These are phyloP conservation scores for Setophaga coronata DNA, from an alignment of 2,113 vertebrate genomes.

Conservation along the genomic window DNA sequence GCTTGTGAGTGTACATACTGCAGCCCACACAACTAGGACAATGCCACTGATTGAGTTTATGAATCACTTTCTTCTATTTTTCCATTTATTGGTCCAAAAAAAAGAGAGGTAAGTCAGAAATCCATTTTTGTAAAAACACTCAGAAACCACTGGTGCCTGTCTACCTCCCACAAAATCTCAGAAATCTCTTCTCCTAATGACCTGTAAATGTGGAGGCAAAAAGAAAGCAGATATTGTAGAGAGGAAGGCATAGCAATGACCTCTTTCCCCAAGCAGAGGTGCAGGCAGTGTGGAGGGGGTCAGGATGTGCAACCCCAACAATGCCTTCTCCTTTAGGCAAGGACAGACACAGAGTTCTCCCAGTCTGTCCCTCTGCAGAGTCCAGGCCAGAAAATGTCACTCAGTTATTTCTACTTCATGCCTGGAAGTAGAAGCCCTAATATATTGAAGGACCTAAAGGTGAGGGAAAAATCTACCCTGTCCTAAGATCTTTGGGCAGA, in stretches of 20 bases:
- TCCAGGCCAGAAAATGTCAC: background rate
- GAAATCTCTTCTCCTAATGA: background rate
- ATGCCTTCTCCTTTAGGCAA: background rate
- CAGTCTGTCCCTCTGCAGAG: background rate
- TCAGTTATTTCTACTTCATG: background rate
- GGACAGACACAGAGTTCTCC: background rate
- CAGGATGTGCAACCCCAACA: background rate
- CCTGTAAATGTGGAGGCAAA: background rate
- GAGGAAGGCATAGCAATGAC: background rate
- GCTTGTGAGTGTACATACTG: background rate
- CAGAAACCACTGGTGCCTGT: constrained; percentile 51
- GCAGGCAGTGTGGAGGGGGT: background rate
- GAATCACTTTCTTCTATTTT: background rate
- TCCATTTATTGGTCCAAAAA: background rate
- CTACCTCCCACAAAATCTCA: background rate
- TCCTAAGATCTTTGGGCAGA: background rate
- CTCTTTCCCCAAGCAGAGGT: background rate
- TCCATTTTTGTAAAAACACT: background rate
- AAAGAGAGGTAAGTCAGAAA: constrained; percentile 7
- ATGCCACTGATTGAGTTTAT: background rate
- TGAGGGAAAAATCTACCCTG: background rate
- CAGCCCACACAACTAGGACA: background rate
- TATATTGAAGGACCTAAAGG: background rate
- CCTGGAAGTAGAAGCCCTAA: background rate
- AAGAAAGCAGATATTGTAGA: background rate